Conservation (phyloP, 1,140 invertebrate species). For the Glossosoma conforme region DNA sequence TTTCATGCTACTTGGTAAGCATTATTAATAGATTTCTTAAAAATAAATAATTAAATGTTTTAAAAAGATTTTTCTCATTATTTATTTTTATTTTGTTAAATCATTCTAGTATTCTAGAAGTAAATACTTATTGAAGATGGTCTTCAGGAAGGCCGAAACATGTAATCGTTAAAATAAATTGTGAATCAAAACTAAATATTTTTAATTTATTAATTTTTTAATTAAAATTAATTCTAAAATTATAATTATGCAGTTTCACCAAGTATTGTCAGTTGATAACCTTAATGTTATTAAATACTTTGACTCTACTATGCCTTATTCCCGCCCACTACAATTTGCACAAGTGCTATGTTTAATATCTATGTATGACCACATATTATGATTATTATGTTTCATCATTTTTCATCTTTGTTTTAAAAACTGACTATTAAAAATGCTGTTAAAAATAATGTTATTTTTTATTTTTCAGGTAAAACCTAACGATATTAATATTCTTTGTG, state of each 20-base stretch:
- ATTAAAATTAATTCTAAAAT: too few relatives aligned
- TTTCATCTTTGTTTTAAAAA: background rate
- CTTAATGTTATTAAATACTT: too few relatives aligned
- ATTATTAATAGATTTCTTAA: constrained; percentile 21
- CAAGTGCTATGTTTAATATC: background rate
- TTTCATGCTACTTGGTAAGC: constrained; percentile 62
- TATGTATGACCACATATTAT: too few relatives aligned
- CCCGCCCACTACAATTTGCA: background rate
- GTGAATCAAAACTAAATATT: background rate
- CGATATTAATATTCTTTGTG: constrained; percentile 54
- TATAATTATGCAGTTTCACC: too few relatives aligned
- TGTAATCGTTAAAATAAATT: background rate
- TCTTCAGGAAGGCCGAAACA: background rate
- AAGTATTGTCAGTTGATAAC: too few relatives aligned
- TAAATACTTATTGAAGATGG: background rate
- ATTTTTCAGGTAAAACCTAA: constrained; percentile 31
- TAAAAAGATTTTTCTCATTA: too few relatives aligned
- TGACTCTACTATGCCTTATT: background rate
- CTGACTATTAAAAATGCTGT: too few relatives aligned
- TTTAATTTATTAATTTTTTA: background rate
- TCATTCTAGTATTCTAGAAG: background rate
- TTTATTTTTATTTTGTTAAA: too few relatives aligned
- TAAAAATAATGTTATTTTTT: constrained; percentile 2
- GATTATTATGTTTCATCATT: background rate
- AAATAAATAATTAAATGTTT: too few relatives aligned